Percentiles rank a stretch among this genome's conserved stretches.
phyloP scores from a whole-genome alignment of 2,113 vertebrate species.

The Cyrtonyx montezumae region DNA sequence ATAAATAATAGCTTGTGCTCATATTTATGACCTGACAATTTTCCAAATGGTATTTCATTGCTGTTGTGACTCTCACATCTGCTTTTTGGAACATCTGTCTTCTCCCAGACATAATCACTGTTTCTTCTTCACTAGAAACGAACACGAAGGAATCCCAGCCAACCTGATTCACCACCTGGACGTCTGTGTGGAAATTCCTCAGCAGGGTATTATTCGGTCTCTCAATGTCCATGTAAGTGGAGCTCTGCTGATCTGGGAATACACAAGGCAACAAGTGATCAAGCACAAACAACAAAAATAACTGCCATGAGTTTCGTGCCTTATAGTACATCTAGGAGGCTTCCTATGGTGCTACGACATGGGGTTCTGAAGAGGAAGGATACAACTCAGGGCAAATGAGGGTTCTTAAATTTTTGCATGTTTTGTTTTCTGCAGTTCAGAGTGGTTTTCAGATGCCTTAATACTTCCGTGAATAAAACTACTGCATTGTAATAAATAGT shows the following conservation, averaged over 20 bases:
- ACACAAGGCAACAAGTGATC: constrained; percentile 88
- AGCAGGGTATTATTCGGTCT: constrained; percentile 92
- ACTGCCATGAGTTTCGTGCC: background rate
- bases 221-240: constrained; percentile 97
- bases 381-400: constrained; percentile 1
- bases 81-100: background rate
- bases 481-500: constrained; percentile 59
- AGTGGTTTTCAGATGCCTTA: constrained; percentile 72
- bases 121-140: constrained; percentile 83
- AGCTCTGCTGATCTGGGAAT: constrained; percentile 96
- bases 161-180: constrained; percentile 92
- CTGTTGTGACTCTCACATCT: background rate
- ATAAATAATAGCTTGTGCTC: background rate
- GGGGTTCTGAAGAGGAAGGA: background rate
- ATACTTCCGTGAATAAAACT: constrained; percentile 39
- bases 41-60: background rate
- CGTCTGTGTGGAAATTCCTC: constrained; percentile 96
- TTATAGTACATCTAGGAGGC: background rate
- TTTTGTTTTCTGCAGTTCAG: constrained; percentile 7
- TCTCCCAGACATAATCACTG: background rate
- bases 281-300: background rate
- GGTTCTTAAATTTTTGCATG: constrained; percentile 47
- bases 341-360: constrained; percentile 28
- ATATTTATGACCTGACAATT: rapidly evolving
- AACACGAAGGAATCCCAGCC: constrained; percentile 93